A percentile compares a stretch with the other conserved stretches of the same genome.
phyloP scores from a whole-genome alignment of 2,797 vertebrate species.

The Hephaestus fuliginosus region DNA sequence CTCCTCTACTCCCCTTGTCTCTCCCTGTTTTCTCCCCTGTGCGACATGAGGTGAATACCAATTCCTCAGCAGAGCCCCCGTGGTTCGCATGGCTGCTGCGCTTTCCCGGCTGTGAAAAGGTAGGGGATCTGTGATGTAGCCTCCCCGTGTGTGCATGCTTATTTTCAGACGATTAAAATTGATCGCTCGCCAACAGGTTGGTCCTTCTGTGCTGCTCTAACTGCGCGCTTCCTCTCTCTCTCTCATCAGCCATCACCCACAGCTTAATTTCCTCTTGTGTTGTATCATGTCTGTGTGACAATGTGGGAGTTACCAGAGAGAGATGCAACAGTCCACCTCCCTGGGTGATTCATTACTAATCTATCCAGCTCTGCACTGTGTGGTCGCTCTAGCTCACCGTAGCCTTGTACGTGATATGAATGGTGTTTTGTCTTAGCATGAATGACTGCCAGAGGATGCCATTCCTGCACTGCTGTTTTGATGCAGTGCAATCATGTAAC shows the following conservation, averaged over 20 bases:
- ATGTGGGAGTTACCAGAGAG: conserved; percentile 76
- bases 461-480: conserved; percentile 68
- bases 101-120: conserved; percentile 63
- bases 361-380: conserved; percentile 76
- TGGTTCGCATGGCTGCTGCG: conserved; percentile 63
- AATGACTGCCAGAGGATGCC: conserved; percentile 76
- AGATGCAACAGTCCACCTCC: conserved; percentile 82
- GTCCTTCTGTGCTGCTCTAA: conserved; percentile 3
- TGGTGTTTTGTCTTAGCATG: conserved; percentile 78
- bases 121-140: conserved; percentile 48
- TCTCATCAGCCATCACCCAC: conserved; percentile 4
- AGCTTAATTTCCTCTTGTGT: conserved; percentile 54
- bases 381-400: conserved; percentile 78
- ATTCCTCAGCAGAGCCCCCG: conserved; percentile 69
- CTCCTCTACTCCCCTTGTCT: conserved; percentile 51
- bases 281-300: conserved; percentile 65
- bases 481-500: conserved; percentile 62
- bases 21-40: conserved; percentile 50
- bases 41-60: conserved; percentile 82
- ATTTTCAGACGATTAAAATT: conserved; percentile 24
- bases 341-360: conserved; percentile 81
- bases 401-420: conserved; percentile 82
- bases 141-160: conserved; percentile 10
- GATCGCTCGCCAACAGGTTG: conserved; percentile 73
- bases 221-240: conserved; percentile 22